phyloP scores from a whole-genome alignment of 2,113 vertebrate species.

The Strix uralensis region DNA sequence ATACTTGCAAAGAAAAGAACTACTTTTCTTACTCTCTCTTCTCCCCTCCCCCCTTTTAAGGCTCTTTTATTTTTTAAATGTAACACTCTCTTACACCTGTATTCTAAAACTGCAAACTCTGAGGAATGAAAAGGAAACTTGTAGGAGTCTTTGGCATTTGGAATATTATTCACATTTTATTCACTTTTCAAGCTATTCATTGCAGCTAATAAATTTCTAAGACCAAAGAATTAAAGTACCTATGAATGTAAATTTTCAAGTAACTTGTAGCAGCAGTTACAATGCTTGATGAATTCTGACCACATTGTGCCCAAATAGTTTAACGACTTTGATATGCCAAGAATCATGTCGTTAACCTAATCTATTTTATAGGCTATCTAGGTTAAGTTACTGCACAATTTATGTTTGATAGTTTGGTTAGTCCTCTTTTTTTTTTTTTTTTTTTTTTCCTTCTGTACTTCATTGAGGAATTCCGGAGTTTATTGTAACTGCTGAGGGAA shows the following conservation, averaged over 20 bases:
- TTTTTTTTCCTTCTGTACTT: background rate
- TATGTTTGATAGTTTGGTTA: background rate
- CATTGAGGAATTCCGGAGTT: background rate
- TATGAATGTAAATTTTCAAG: background rate
- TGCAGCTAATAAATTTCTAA: background rate
- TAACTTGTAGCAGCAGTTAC: background rate
- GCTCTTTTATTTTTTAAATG: background rate
- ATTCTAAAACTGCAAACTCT: background rate
- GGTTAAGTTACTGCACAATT: background rate
- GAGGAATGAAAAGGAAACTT: background rate
- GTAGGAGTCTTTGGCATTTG: background rate
- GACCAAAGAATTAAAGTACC: background rate
- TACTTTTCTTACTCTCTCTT: background rate
- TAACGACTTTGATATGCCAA: background rate
- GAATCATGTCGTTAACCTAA: background rate
- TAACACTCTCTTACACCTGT: background rate
- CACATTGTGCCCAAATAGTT: background rate
- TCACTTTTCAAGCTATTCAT: background rate
- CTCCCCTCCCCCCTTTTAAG: background rate
- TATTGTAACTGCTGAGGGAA: background rate
- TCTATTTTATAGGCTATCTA: background rate
- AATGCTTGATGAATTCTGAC: background rate
- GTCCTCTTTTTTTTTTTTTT: too few species aligned
- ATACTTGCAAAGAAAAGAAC: background rate
- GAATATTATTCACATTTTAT: background rate